Evolutionary conservation across 1,140 invertebrate species (phyloP).

Genomic region (Drosophila pallidifrons): DNA sequence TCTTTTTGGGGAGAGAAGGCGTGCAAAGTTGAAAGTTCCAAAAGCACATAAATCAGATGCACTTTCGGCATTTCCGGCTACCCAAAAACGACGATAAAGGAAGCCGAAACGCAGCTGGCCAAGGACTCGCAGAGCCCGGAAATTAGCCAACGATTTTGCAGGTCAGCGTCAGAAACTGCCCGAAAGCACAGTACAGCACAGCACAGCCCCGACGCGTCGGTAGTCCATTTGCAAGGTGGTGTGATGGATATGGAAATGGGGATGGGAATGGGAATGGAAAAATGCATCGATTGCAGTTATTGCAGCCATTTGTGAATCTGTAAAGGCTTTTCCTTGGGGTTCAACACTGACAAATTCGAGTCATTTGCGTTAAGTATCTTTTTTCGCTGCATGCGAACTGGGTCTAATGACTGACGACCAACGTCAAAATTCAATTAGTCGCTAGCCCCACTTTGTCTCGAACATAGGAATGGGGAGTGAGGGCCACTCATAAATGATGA

Average conservation of each 20-base stretch:
- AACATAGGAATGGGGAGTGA: constrained; percentile 1
- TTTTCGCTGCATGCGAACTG: constrained; percentile 49
- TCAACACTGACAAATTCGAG: constrained; percentile 61
- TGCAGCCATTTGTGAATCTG: constrained; percentile 68
- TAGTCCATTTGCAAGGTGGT: not conserved
- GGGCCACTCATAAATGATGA: constrained; percentile 76
- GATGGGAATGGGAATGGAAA: not conserved
- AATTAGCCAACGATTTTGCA: constrained; percentile 62
- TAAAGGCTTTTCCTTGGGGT: constrained; percentile 7
- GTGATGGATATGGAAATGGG: too few relatives aligned
- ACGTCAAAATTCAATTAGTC: constrained; percentile 79
- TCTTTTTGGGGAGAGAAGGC: constrained; percentile 29
- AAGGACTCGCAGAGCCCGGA: constrained; percentile 50
- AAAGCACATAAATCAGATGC: constrained; percentile 81
- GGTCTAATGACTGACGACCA: constrained; percentile 64
- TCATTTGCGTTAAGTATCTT: constrained; percentile 67
- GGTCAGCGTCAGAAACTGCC: constrained; percentile 1
- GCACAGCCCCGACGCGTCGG: not conserved
- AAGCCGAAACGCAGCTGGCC: constrained; percentile 29
- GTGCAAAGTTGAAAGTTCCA: constrained; percentile 72
- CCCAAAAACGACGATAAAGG: constrained; percentile 35
- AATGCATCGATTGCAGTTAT: constrained; percentile 69
- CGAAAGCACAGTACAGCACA: not conserved
- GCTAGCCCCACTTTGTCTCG: not conserved
- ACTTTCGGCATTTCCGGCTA: constrained; percentile 75